Percentiles rank a stretch among this genome's conserved stretches.
These are phyloP conservation scores for Hetaerina titia DNA, from an alignment of 2,888 invertebrate genomes.

Conservation along the genomic window DNA sequence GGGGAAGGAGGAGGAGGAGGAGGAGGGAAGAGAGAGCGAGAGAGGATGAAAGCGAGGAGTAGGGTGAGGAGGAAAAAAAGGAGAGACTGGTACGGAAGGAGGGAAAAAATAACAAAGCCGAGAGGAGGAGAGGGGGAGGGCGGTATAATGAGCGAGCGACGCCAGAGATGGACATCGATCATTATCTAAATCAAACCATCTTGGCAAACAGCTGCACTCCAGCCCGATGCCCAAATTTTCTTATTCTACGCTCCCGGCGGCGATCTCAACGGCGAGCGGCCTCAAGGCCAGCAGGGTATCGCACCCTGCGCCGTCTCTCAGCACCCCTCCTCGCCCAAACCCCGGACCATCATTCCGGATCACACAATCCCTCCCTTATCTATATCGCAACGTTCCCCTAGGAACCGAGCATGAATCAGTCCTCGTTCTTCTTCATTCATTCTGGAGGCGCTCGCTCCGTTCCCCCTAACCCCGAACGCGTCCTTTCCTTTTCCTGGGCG, in stretches of 20 bases:
- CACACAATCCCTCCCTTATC: no score
- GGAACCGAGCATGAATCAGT: no score
- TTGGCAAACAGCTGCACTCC: slow-evolving; percentile 36
- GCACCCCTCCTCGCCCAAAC: no score
- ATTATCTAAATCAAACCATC: slow-evolving; percentile 59
- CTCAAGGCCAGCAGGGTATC: background rate
- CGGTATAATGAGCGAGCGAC: slow-evolving; percentile 57
- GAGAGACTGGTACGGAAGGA: background rate
- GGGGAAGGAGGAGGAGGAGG: no score
- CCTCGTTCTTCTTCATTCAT: no score
- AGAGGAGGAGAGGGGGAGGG: background rate
- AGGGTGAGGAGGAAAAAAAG: background rate
- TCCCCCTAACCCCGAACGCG: no score
- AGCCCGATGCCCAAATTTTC: background rate
- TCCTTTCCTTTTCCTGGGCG: no score
- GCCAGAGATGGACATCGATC: slow-evolving; percentile 45
- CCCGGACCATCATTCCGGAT: no score
- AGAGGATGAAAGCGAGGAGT: background rate
- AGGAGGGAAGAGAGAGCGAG: background rate
- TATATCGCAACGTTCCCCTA: no score
- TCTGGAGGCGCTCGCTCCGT: no score
- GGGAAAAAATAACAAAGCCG: background rate
- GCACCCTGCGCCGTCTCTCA: no score
- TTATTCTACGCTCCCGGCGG: background rate
- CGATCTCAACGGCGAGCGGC: background rate